A percentile compares a stretch with the other conserved stretches of the same genome.
Evolutionary conservation across 2,888 invertebrate species (phyloP).

Genomic region (Carterocephalus palaemon): DNA sequence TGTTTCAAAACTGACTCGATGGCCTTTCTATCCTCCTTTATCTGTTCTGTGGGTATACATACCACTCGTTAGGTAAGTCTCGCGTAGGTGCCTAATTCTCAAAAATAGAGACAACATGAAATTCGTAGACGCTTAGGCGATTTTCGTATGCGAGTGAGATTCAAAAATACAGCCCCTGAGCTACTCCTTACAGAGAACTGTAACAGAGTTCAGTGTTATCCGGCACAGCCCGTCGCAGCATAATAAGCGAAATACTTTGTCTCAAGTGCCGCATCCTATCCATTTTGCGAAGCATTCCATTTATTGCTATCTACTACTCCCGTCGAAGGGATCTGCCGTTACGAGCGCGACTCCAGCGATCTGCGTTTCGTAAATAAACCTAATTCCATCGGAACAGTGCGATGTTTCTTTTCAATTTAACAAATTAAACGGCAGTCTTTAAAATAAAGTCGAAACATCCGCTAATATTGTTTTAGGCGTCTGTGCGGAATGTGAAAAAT

Average conservation of each 20-base stretch:
- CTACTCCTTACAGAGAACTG: too few species aligned
- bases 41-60: too few species aligned
- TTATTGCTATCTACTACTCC: constrained; percentile 73
- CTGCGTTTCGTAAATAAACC: constrained; percentile 72
- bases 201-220: constrained; percentile 6
- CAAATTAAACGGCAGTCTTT: constrained; percentile 47
- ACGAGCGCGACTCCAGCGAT: too few species aligned
- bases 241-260: constrained; percentile 37
- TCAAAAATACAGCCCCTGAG: too few species aligned
- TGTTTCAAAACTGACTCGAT: too few species aligned
- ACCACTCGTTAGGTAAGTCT: too few species aligned
- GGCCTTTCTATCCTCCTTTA: too few species aligned
- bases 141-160: too few species aligned
- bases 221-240: constrained; percentile 38
- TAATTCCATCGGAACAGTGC: constrained; percentile 65
- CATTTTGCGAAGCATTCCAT: constrained; percentile 71
- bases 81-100: too few species aligned
- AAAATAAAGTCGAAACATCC: constrained; percentile 4
- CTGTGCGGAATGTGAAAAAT: constrained; percentile 39
- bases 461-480: constrained; percentile 40
- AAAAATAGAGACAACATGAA: too few species aligned
- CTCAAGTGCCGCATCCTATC: constrained; percentile 62
- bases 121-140: too few species aligned
- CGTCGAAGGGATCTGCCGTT: constrained; percentile 63
- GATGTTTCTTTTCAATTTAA: constrained; percentile 76